A percentile compares a stretch with the other conserved stretches of the same genome.
Conservation (phyloP, 1,140 invertebrate species). For the Drosophila nigrodunni region DNA sequence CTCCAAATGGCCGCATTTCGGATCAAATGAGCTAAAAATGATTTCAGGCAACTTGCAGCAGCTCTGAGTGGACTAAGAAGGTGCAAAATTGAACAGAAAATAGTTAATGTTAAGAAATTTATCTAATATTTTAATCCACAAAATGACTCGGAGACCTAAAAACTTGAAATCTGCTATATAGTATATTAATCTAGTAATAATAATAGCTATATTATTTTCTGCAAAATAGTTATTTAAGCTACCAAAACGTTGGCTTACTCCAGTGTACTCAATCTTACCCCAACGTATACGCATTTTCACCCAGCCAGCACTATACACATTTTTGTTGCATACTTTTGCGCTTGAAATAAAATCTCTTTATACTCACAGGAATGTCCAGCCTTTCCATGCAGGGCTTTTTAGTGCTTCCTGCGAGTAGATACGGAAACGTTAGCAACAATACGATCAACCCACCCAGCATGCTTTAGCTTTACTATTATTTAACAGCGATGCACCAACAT, state of each 20-base stretch:
- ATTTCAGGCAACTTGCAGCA: constrained; percentile 13
- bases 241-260: too few species aligned
- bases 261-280: too few species aligned
- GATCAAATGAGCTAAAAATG: background rate
- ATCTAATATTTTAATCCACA: too few species aligned
- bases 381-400: background rate
- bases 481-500: background rate
- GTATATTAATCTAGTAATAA: too few species aligned
- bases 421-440: background rate
- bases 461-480: constrained; percentile 10
- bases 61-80: constrained; percentile 1
- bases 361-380: constrained; percentile 23
- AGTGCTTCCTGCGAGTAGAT: background rate
- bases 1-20: background rate
- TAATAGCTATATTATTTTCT: too few species aligned
- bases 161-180: too few species aligned
- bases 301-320: background rate
- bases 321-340: background rate
- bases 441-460: constrained; percentile 1
- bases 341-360: background rate
- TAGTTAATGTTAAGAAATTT: too few species aligned
- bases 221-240: too few species aligned
- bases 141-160: too few species aligned
- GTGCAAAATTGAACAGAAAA: too few species aligned
- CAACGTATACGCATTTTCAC: background rate